A percentile compares a stretch with the other conserved stretches of the same genome.
phyloP scores from a whole-genome alignment of 2,113 vertebrate genomes.

The Indicator indicator region DNA sequence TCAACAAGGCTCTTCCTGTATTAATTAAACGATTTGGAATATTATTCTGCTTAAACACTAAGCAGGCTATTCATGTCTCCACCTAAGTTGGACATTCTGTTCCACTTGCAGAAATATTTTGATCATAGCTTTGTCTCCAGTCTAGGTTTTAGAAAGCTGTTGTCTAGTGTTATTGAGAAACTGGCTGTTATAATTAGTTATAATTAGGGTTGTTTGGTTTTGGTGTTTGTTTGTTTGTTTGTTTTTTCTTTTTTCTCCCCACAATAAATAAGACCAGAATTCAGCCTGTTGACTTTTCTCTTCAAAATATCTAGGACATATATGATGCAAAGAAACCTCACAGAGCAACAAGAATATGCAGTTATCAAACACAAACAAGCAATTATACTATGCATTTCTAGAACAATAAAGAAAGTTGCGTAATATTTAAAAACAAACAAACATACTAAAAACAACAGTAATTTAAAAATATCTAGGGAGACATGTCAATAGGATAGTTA shows the following conservation, averaged over 20 bases:
- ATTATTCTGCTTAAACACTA: neutral
- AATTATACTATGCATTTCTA: neutral
- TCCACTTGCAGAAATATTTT: neutral
- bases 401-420: neutral
- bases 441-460: neutral
- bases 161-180: neutral
- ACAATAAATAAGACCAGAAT: neutral
- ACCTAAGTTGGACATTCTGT: neutral
- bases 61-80: neutral
- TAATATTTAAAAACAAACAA: neutral
- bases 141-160: neutral
- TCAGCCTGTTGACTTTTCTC: neutral
- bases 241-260: no score
- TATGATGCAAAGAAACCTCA: neutral
- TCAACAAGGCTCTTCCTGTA: rapidly evolving
- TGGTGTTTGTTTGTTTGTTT: no score
- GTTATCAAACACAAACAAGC: neutral
- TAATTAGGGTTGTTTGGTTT: no score
- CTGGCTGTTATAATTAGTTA: neutral
- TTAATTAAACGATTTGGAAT: neutral
- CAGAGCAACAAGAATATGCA: neutral
- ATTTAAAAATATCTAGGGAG: neutral
- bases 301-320: neutral
- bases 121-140: neutral
- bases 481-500: neutral